A percentile compares a stretch with the other conserved stretches of the same genome.
phyloP scores from a whole-genome alignment of 2,888 invertebrate genomes.

The Melinaea marsaeus region DNA sequence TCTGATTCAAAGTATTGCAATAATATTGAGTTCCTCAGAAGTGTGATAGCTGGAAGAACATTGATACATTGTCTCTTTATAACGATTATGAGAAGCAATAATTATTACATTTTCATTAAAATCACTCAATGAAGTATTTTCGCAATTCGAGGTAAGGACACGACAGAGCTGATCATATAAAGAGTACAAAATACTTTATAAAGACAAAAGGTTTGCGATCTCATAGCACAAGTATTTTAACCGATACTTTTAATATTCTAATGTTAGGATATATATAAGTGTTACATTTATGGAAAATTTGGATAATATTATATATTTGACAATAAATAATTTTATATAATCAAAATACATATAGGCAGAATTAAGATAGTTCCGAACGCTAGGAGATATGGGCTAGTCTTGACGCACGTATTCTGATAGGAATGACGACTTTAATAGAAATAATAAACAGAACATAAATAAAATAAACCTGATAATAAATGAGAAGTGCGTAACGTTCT shows the following conservation, averaged over 20 bases:
- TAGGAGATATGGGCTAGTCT: background rate
- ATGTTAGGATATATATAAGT: background rate
- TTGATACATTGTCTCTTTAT: background rate
- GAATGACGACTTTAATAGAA: background rate
- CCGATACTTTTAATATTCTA: no score
- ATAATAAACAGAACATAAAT: background rate
- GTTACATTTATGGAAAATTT: background rate
- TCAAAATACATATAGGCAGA: no score
- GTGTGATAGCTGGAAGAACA: background rate
- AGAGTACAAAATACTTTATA: background rate
- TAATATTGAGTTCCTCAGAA: constrained; percentile 1
- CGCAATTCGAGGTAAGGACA: background rate
- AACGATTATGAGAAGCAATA: background rate
- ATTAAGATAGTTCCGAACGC: no score
- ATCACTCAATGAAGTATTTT: background rate
- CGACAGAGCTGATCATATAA: background rate
- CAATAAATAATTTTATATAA: no score
- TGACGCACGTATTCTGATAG: background rate
- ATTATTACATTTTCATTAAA: background rate
- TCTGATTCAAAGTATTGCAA: background rate
- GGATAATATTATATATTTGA: no score
- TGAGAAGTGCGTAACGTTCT: constrained; percentile 8
- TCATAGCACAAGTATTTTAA: no score
- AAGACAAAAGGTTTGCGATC: no score
- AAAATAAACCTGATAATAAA: background rate